Base-by-base conservation (phyloP, 2,888 invertebrate genomes). In the Parnassius apollo region DNA sequence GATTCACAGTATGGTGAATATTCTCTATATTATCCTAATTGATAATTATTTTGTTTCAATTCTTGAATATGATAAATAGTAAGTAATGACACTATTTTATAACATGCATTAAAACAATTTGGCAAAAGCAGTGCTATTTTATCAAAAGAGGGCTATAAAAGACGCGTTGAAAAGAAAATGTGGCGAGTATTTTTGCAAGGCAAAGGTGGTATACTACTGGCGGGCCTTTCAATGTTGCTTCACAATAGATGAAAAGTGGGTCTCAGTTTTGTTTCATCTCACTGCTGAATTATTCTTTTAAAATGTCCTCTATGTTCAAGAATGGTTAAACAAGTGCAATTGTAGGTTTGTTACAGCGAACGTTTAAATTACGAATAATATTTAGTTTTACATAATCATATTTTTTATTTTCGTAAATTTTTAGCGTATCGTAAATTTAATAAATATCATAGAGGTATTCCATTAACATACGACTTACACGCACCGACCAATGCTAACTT, bases 221-320 rank as follows among this genome's bases (percentile, higher is more conserved):
- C 44, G 51, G 12, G 11, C 25, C 42, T 57, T 51, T 58, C 54
- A 42, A 10, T 58, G 58, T 42, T 44, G 8, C n/a, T 7, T 46
- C 45, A 56, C 61, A 61, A 61, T 56, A 35, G 56, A 13, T 56
- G 10, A 55, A 42, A 61, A 50, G 44, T 61, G 56, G 61, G 56
- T 50, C 51, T 56, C 45, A 54, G 49, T 49, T 61, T 50, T 25
- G 61, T 55, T 9, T 50, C 60, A 50, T 25, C 50, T 7, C 7
- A 25, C 42, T 35, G n/a, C 51, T 44, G 56, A 56, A 61, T 25
- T 8, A 51, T 61, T 56, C n/a, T 56, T 45, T 55, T 55, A 13
- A 61, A 50, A 54, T 18, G 44, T 11, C 9, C 2, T 44, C 44
- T 44, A 7, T 35, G 35, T 35, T 35, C 35, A 4, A 7, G 35